Percentiles rank a stretch among this genome's conserved stretches.
These are phyloP conservation scores for Drymodes brunneopygia DNA, from an alignment of 2,113 vertebrate genomes.

Conservation along the genomic window DNA sequence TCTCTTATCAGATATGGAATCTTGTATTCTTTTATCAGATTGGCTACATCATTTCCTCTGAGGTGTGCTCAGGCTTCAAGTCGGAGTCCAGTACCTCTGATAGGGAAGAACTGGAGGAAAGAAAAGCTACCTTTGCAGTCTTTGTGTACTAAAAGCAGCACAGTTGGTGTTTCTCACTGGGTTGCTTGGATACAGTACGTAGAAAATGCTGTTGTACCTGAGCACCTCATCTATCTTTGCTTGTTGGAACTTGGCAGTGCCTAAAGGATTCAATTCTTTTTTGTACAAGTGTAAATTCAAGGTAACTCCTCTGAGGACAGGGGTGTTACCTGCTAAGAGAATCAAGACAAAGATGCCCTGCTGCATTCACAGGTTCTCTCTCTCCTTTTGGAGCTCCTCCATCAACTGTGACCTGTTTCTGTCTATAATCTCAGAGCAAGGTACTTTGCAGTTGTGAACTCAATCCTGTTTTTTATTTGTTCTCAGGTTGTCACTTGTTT, in stretches of 20 bases:
- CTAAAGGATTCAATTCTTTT: not conserved
- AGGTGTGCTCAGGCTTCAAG: not conserved
- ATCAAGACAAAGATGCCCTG: not conserved
- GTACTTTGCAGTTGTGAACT: not conserved
- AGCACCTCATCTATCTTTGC: not conserved
- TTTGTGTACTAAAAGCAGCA: not conserved
- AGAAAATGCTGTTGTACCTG: not conserved
- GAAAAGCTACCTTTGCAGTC: not conserved
- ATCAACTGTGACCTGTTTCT: not conserved
- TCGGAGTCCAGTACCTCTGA: not conserved
- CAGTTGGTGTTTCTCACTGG: not conserved
- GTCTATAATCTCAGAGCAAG: not conserved
- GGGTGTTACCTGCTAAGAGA: not conserved
- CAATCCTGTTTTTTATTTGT: not conserved
- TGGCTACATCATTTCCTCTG: not conserved
- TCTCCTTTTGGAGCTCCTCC: not conserved
- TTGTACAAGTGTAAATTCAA: not conserved
- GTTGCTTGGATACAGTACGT: not conserved
- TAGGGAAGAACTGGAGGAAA: not conserved
- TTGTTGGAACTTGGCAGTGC: not conserved
- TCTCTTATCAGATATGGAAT: rapidly evolving
- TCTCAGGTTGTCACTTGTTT: not conserved
- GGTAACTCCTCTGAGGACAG: not conserved
- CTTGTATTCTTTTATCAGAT: rapidly evolving
- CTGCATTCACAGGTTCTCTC: not conserved